Evolutionary conservation across 2,113 vertebrate genomes (phyloP).

Genomic region (Nycticryphes semicollaris): DNA sequence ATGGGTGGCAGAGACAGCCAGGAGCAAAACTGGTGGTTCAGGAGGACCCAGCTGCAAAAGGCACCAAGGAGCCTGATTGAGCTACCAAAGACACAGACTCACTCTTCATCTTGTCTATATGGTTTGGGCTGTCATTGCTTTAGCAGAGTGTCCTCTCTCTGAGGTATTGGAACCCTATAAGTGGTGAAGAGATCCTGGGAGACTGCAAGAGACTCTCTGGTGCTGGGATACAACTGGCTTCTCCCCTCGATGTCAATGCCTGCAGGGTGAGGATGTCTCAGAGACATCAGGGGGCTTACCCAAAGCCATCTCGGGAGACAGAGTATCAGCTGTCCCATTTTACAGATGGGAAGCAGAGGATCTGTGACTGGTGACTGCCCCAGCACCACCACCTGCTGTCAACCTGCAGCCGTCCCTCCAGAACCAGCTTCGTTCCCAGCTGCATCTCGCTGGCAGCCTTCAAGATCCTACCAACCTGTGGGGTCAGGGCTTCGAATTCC

Average conservation of each 20-base stretch:
- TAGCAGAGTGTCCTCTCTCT: neutral
- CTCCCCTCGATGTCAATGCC: neutral
- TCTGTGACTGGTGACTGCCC: neutral
- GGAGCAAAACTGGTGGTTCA: neutral
- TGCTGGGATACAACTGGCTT: neutral
- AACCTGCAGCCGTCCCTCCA: fast-evolving
- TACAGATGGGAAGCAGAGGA: neutral
- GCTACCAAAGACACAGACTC: neutral
- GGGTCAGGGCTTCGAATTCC: neutral
- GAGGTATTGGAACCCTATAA: neutral
- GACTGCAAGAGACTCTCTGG: neutral
- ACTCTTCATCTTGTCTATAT: neutral
- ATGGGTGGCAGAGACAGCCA: neutral
- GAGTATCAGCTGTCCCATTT: neutral
- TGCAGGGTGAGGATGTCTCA: neutral
- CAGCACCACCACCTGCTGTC: neutral
- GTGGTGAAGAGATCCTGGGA: neutral
- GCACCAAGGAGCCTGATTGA: neutral
- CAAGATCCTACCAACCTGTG: neutral
- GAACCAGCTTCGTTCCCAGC: fast-evolving
- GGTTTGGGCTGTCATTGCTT: neutral
- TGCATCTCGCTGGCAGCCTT: neutral
- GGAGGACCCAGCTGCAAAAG: neutral
- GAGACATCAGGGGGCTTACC: neutral
- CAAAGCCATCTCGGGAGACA: neutral